A percentile compares a stretch with the other conserved stretches of the same genome.
Evolutionary conservation across 2,113 vertebrate genomes (phyloP).

Genomic region (Callopanchax toddi): DNA sequence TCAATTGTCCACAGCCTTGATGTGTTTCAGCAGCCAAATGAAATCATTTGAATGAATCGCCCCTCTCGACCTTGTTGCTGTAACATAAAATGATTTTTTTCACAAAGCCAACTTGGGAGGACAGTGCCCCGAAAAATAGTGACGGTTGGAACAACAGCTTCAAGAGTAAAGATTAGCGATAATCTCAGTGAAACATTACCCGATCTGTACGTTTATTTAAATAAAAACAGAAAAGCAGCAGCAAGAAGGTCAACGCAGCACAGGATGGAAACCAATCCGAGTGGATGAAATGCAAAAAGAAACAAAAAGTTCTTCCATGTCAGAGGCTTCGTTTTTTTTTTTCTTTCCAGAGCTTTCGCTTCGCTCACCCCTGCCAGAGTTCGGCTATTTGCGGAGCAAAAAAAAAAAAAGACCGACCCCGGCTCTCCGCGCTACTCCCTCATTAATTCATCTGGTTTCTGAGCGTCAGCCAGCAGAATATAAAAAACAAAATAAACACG

Average conservation of each 20-base stretch:
- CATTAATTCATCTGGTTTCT: constrained; percentile 23
- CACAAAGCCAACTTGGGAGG: not conserved
- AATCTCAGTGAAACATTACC: not conserved
- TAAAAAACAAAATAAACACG: not conserved
- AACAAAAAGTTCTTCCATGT: constrained; percentile 10
- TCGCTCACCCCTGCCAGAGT: constrained; percentile 1
- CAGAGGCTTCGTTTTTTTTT: not conserved
- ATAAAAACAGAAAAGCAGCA: not conserved
- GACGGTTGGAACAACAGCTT: not conserved
- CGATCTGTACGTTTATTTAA: not conserved
- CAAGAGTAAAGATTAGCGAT: not conserved
- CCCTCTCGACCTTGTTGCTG: not conserved
- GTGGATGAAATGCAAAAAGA: constrained; percentile 4
- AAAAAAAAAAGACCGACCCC: not conserved
- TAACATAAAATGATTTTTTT: not conserved
- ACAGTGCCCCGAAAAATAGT: not conserved
- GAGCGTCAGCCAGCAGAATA: not conserved
- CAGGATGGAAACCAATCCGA: constrained; percentile 4
- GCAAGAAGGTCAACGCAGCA: constrained; percentile 27
- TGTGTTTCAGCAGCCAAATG: not conserved
- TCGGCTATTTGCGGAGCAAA: constrained; percentile 3
- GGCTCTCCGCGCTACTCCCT: not conserved
- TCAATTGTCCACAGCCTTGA: not conserved
- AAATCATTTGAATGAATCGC: not conserved
- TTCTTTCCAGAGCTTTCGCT: not conserved